Percentiles rank a stretch among this genome's conserved stretches.
Evolutionary conservation across 2,113 vertebrate genomes (phyloP).

Genomic region (Ivindomyrus marchei): DNA sequence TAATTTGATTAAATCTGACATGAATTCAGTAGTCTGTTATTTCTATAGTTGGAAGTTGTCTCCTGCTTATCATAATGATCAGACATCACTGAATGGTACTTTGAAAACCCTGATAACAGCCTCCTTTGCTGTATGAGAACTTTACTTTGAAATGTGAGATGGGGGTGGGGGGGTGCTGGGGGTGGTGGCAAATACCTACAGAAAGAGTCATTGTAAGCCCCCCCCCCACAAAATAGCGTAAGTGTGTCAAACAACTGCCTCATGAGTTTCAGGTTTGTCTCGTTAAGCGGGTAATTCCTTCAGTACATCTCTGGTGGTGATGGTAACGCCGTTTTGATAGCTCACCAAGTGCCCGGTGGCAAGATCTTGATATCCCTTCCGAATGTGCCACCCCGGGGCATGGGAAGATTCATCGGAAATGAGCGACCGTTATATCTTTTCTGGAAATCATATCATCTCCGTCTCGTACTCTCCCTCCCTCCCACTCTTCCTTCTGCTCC

Average conservation of each 20-base stretch:
- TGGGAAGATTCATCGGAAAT: slow-evolving; percentile 61
- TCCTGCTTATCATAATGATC: neutral
- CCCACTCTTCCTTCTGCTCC: slow-evolving; percentile 18
- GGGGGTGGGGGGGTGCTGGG: neutral
- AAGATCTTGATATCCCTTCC: slow-evolving; percentile 58
- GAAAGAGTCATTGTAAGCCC: neutral
- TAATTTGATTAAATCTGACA: no score
- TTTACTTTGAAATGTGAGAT: neutral
- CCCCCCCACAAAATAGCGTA: neutral
- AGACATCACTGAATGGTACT: neutral
- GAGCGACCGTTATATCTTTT: slow-evolving; percentile 55
- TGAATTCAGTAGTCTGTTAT: neutral
- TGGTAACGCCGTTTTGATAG: slow-evolving; percentile 69
- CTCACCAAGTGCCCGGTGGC: slow-evolving; percentile 57
- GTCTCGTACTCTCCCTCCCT: slow-evolving; percentile 34
- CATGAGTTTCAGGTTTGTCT: slow-evolving; percentile 57
- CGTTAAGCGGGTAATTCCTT: slow-evolving; percentile 66
- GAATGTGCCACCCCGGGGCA: slow-evolving; percentile 45
- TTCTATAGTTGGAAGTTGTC: neutral
- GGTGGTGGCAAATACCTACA: neutral
- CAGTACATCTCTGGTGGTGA: slow-evolving; percentile 53
- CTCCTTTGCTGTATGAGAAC: neutral
- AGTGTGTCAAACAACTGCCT: neutral
- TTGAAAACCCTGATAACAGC: neutral
- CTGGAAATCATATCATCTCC: slow-evolving; percentile 56